Conservation (phyloP, 1,140 invertebrate species). For the Probaryconus sp. region DNA sequence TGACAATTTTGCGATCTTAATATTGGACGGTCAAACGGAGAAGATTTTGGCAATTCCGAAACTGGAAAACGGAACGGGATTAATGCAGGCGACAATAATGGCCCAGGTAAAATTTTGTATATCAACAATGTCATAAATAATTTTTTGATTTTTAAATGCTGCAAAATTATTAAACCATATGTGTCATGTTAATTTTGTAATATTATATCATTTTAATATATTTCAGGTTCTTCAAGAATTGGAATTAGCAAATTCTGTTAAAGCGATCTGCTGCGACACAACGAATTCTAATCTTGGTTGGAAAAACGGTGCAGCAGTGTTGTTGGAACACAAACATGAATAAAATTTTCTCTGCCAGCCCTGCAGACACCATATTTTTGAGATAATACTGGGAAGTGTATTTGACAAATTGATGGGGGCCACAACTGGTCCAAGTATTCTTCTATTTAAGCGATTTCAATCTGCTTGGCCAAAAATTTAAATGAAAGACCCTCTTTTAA, state of each 20-base stretch:
- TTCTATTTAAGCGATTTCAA: constrained; percentile 61
- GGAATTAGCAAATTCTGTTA: not conserved
- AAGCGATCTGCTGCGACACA: too few relatives aligned
- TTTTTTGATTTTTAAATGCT: too few relatives aligned
- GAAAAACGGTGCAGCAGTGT: not conserved
- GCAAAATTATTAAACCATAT: too few relatives aligned
- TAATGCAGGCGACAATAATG: constrained; percentile 11
- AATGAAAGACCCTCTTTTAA: too few relatives aligned
- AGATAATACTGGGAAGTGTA: constrained; percentile 15
- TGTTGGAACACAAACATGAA: constrained; percentile 3
- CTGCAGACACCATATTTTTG: too few relatives aligned
- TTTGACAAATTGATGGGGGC: constrained; percentile 25
- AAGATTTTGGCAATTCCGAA: constrained; percentile 32
- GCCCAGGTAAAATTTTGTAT: constrained; percentile 8
- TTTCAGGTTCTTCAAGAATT: constrained; percentile 10
- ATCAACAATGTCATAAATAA: too few relatives aligned
- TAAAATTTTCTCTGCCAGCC: constrained; percentile 7
- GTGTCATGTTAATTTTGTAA: too few relatives aligned
- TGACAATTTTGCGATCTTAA: constrained; percentile 27
- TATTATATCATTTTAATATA: not conserved
- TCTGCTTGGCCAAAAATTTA: constrained; percentile 49
- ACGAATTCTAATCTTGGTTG: constrained; percentile 10
- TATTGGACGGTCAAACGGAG: constrained; percentile 19
- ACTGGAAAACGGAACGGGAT: constrained; percentile 30
- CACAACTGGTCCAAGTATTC: constrained; percentile 57